Evolutionary conservation across 2,888 invertebrate genomes (phyloP).

Genomic region (Prosapia bicincta): DNA sequence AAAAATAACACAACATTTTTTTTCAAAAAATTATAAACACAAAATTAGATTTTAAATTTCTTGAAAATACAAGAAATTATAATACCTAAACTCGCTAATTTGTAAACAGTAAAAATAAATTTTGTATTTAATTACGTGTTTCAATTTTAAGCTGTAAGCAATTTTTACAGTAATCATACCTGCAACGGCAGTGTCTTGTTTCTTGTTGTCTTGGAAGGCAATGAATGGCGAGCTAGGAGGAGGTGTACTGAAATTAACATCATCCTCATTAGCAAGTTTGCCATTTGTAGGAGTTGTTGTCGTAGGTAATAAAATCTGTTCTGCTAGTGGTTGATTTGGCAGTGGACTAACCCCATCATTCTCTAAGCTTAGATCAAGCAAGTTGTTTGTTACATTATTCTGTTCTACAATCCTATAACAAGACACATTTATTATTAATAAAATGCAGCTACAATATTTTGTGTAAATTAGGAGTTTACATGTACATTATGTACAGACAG

Average conservation of each 20-base stretch:
- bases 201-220: constrained; percentile 36
- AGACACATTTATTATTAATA: too few species aligned
- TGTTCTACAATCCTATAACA: constrained; percentile 47
- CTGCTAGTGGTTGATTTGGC: constrained; percentile 10
- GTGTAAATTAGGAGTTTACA: too few species aligned
- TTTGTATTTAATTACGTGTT: neutral
- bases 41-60: neutral
- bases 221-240: constrained; percentile 30
- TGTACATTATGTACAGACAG: too few species aligned
- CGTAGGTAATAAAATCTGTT: constrained; percentile 23
- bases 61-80: too few species aligned
- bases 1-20: too few species aligned
- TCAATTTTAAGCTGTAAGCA: neutral
- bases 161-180: constrained; percentile 19
- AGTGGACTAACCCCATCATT: neutral
- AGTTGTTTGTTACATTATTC: constrained; percentile 53
- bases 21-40: too few species aligned
- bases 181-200: constrained; percentile 33
- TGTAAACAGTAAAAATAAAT: neutral
- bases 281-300: constrained; percentile 24
- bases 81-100: neutral
- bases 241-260: constrained; percentile 27
- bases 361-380: constrained; percentile 47
- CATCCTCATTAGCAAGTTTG: constrained; percentile 28
- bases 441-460: too few species aligned